Base-by-base conservation (phyloP, 2,113 vertebrate genomes). In the Arothron firmamentum region DNA sequence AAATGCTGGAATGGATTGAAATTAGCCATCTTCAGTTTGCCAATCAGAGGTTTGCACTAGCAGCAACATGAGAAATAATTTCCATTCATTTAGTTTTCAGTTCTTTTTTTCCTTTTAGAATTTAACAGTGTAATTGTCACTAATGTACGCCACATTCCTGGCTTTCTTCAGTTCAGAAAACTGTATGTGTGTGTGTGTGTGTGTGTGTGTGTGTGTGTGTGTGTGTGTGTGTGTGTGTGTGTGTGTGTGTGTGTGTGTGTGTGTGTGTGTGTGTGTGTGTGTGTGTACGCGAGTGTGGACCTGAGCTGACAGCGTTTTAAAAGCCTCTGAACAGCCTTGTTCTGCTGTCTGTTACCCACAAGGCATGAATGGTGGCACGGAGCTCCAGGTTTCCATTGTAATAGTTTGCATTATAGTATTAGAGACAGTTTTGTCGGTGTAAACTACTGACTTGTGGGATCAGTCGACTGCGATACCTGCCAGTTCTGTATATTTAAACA, bases 341-440 rank as follows among this genome's bases (percentile, higher is more conserved):
- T 70, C 38, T 66, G 38, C 82, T 78, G 67, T 83, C 71, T 55
- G 71, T 81, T 84, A 46, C 55, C 57, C 55, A 64, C 20, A 55
- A 23, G 21, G 21, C 21, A 3, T 23, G 21, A 23, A 23, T 23
- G 21, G 21, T 23, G 21, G 21, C 21, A 23, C 21, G 21, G 64
- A 59, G 72, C 45, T 62, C 49, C 42, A 38, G 28, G 56, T 59
- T 54, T 6, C 21, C 47, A 20, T 67, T 56, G 54, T 53, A 72
- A 53, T 46, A 72, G 54, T 41, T 19, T 28, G 54, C 34, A 70
- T 56, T 65, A 45, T 67, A 52, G 62, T 47, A 54, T 57, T 45
- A 55, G 58, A 41, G 70, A 8, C 51, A 52, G 45, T 65, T 79
- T 55, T 43, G 53, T 70, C 41, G 52, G 14, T 48, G 47, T 73